Evolutionary conservation across 2,113 vertebrate species (phyloP), one percentile per base, ranked within the genome.

Genomic region (Rhadina sibilatrix): DNA sequence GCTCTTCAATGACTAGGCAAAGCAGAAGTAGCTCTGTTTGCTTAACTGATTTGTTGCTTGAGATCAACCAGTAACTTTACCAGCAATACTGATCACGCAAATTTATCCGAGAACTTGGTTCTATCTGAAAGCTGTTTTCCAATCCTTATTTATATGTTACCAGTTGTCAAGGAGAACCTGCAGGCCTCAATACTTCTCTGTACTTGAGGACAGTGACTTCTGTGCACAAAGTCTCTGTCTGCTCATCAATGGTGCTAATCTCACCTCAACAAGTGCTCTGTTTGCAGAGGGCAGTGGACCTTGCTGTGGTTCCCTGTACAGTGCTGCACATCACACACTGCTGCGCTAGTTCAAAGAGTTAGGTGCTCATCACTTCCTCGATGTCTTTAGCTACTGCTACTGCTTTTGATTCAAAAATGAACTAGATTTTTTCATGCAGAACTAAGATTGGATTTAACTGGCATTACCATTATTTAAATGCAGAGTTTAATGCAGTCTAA

Each of bases 131-230:
- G 96, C 52, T 69, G 69, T 70, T 61, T 93, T 96, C 91, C 93
- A 94, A 10, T 95, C 80, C 98, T 98, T 98, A 98, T 98, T 97
- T 99, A 98, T 99, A 97, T 65, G 20, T 86, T 98, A 98, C 97
- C 90, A 95, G 97, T 96, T 98, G 95, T 95, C 84, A 97, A 74
- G 92, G 94, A 97, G 80, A 97, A 96, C 95, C 96, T 87, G 92
- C 91, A 90, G 96, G 96, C 93, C 97, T 96, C 76, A 24, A 92
- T 78, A 60, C 81, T 89, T 96, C 94, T 79, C 86, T 57, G 46
- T 93, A 81, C 38, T 1, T 28, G 82, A 87, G 77, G 94, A 95
- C 87, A 97, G 95, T 14, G 91, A 94, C 96, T 89, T 91, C 66
- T 78, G 96, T 96, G 95, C 96, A 74, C 59, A 64, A 96, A 94